These are phyloP conservation scores for Monodelphis domestica DNA, from an alignment of 2,797 vertebrate species.

Conservation along the genomic window DNA sequence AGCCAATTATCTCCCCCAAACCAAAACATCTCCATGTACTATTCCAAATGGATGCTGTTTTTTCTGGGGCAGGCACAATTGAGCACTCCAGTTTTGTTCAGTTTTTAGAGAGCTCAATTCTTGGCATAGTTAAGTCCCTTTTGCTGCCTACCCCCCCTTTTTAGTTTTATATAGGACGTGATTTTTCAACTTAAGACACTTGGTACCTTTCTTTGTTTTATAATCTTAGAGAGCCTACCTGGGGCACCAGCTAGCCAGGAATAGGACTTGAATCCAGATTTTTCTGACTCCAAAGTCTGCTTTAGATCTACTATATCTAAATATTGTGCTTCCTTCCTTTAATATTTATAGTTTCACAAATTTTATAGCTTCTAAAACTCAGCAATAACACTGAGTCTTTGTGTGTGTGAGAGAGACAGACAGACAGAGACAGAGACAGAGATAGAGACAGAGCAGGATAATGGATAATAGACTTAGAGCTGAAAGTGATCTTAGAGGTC, in stretches of 20 bases:
- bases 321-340: slow-evolving; percentile 8
- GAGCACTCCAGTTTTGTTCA: slow-evolving; percentile 54
- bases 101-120: slow-evolving; percentile 41
- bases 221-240: background rate
- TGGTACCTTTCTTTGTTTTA: background rate
- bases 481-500: no score
- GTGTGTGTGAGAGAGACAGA: no score
- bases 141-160: slow-evolving; percentile 25
- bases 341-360: slow-evolving; percentile 45
- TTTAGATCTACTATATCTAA: background rate
- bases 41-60: slow-evolving; percentile 77
- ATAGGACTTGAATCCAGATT: background rate
- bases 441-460: no score
- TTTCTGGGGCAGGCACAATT: slow-evolving; percentile 69
- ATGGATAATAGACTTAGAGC: no score
- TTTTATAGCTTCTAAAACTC: slow-evolving; percentile 10
- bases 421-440: no score
- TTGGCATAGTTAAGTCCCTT: slow-evolving; percentile 32
- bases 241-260: background rate
- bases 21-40: slow-evolving; percentile 71
- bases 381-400: background rate
- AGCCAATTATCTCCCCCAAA: slow-evolving; percentile 70
- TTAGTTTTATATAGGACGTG: background rate
- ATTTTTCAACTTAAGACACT: background rate
- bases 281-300: background rate